Percentiles rank a stretch among this genome's conserved stretches.
phyloP scores from a whole-genome alignment of 1,140 invertebrate species.

The Megalonaias nervosa region DNA sequence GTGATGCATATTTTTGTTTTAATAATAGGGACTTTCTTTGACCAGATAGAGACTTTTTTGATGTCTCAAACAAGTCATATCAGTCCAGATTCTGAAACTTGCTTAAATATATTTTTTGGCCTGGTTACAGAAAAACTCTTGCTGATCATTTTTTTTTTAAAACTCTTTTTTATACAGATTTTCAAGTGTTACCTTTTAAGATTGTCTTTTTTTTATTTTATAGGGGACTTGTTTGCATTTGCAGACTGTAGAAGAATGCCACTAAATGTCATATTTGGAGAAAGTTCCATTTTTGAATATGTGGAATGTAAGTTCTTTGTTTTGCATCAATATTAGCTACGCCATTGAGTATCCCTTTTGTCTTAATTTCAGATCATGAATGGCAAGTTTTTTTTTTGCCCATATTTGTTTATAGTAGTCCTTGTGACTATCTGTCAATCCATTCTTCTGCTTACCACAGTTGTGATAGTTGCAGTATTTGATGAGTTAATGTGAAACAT shows the following conservation, averaged over 20 bases:
- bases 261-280: slow-evolving; percentile 57
- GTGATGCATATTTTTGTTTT: too few species aligned
- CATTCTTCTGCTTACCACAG: too few species aligned
- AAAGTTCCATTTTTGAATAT: slow-evolving; percentile 53
- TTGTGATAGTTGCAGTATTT: too few species aligned
- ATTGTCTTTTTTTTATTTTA: slow-evolving; percentile 20
- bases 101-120: neutral
- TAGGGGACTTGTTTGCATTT: slow-evolving; percentile 47
- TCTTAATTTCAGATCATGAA: too few species aligned
- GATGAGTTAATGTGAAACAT: too few species aligned
- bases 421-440: too few species aligned
- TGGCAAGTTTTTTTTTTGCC: too few species aligned
- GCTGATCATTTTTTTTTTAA: neutral
- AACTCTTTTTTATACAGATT: neutral
- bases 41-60: too few species aligned
- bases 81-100: neutral
- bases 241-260: slow-evolving; percentile 62
- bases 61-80: too few species aligned
- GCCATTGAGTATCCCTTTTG: too few species aligned
- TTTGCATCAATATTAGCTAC: neutral
- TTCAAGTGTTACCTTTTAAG: neutral
- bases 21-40: too few species aligned
- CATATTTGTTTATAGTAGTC: too few species aligned
- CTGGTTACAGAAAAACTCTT: neutral
- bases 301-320: slow-evolving; percentile 39